Evolutionary conservation across 2,113 vertebrate species (phyloP).

Genomic region (Sylvietta virens): DNA sequence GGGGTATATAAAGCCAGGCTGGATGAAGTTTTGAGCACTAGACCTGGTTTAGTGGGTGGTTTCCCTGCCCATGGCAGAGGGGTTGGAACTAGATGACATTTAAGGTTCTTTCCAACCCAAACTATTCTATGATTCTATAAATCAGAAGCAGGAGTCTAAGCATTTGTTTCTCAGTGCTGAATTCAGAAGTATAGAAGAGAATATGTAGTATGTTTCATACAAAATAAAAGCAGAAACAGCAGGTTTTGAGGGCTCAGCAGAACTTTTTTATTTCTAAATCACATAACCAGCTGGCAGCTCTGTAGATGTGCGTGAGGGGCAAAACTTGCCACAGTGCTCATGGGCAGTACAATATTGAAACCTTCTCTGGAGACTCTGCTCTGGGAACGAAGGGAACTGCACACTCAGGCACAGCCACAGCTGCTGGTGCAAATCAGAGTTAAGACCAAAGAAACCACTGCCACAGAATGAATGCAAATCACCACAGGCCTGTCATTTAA

Average conservation of each 20-base stretch:
- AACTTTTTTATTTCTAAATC: neutral
- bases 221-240: neutral
- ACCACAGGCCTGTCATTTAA: neutral
- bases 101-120: neutral
- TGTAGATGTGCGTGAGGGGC: neutral
- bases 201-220: neutral
- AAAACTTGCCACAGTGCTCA: neutral
- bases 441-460: neutral
- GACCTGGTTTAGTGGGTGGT: neutral
- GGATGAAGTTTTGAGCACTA: neutral
- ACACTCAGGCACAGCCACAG: neutral
- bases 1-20: neutral
- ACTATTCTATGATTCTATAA: neutral
- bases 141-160: neutral
- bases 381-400: neutral
- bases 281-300: neutral
- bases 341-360: neutral
- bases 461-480: neutral
- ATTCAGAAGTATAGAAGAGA: neutral
- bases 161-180: neutral
- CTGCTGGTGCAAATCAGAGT: neutral
- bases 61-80: neutral
- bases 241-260: neutral
- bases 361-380: neutral
- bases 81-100: neutral